Evolutionary conservation across 2,797 vertebrate genomes (phyloP), one percentile per base, ranked within the genome.

Genomic region (Hemibagrus guttatus): DNA sequence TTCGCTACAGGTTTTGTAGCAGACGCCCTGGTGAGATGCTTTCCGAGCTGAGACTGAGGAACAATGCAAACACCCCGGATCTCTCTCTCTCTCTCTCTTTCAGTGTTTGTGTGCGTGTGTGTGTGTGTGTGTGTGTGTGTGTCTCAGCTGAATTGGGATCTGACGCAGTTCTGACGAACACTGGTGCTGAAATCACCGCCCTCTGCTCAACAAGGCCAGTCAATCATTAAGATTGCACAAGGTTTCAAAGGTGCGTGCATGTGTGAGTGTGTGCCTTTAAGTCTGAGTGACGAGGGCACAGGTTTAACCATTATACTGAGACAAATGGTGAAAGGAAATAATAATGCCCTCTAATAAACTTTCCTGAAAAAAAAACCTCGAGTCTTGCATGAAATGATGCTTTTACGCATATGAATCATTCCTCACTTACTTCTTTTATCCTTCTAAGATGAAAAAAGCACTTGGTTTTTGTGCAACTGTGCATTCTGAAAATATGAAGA

Each of bases 81-180:
- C 85, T 54, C 81, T 79, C 68, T 31, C 69, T 72, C 87, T 81
- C 84, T 78, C 82, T 81, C 88, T 66, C 72, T 35, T 56, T 63
- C 83, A 84, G 85, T 85, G 72, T 81, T 94, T 93, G 92, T 46
- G 84, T 93, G 91, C 58, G 92, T 54, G 84, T 93, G 91, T 61
- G 86, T 66, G 69, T 78, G 71, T n/a, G 61, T 71, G 85, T 71
- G 75, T 66, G 79, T 82, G 80, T 66, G 78, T n/a, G 76, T 61
- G 63, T 86, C 88, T 85, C 84, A 71, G 93, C 93, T 94, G 95
- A 95, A 91, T 91, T 96, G 95, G 91, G 94, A 93, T 95, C 96
- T 98, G 97, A 98, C 97, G 97, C 96, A 98, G 95, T 96, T 92
- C 95, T 98, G 98, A 98, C 97, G 97, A 93, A 96, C 94, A 94